Conservation (phyloP, 2,888 invertebrate genomes). For the Orthonevra nobilis region DNA sequence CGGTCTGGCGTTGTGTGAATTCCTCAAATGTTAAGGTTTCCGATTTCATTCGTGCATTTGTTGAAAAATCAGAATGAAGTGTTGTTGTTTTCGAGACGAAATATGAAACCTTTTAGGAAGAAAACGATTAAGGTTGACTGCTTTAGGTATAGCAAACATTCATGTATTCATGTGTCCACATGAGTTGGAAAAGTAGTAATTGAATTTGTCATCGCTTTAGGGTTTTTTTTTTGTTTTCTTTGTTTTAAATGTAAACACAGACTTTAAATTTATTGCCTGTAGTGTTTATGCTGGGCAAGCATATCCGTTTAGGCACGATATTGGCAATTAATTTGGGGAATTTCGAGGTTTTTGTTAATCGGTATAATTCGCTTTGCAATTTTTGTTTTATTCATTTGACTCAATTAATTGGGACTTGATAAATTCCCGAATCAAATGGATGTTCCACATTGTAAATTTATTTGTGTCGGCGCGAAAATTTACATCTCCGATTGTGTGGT, state of each 20-base stretch:
- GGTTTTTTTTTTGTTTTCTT: slow-evolving; percentile 6
- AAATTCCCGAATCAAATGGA: no score
- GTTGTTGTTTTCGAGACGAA: slow-evolving; percentile 40
- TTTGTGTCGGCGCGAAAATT: no score
- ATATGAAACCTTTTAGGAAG: slow-evolving; percentile 42
- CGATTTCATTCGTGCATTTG: slow-evolving; percentile 36
- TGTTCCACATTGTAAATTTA: no score
- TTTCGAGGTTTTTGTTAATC: neutral
- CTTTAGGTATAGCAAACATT: no score
- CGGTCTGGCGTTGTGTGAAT: no score
- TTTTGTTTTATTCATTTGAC: no score
- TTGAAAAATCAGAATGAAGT: slow-evolving; percentile 18
- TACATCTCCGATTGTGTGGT: no score
- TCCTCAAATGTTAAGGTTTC: slow-evolving; percentile 26
- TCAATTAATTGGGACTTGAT: no score
- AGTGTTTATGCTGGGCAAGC: no score
- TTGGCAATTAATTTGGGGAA: neutral
- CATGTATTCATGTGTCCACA: no score
- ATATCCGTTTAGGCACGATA: slow-evolving; percentile 4
- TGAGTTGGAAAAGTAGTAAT: slow-evolving; percentile 3
- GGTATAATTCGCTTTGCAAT: no score
- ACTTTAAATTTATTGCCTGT: slow-evolving; percentile 35
- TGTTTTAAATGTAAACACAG: slow-evolving; percentile 34
- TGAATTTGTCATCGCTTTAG: slow-evolving; percentile 31
- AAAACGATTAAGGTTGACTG: slow-evolving; percentile 56